Evolutionary conservation across 2,797 vertebrate genomes (phyloP), one percentile per base, ranked within the genome.

Genomic region (Sebastes matsubarae): DNA sequence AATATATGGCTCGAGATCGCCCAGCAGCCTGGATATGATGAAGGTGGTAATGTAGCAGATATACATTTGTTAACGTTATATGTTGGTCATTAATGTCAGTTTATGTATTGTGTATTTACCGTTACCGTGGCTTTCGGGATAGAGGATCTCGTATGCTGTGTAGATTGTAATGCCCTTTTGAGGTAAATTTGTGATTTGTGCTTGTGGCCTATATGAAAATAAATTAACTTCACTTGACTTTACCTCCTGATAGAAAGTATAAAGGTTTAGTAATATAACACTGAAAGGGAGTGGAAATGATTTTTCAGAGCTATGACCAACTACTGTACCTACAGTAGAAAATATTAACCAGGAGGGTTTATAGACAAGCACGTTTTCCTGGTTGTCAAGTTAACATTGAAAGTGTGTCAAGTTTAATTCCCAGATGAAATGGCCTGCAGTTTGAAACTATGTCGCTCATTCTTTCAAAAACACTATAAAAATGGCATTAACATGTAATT

Each of bases 291-390:
- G 36, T 24, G 34, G 36, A 29, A 38, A 64, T 0, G 3, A 6
- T 58, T 57, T 63, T 13, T 64, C 2, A 68, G 58, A 59, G 3
- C 7, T 55, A 54, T 59, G 59, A 18, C 24, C 68, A 34, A n/a
- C 60, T 36, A 24, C 30, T 29, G 34, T 34, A 63, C 4, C 12
- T 16, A n/a, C 4, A 69, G 20, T 22, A 63, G 42, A 65, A 46
- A 67, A 70, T 79, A 65, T 76, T 80, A 80, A 77, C 63, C 50
- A 76, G 29, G 52, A 76, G 16, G 22, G 13, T 42, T 79, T 24
- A 54, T 30, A 8, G 16, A 36, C 34, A 14, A 24, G 4, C 1
- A 8, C n/a, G 5, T 34, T 66, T 46, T 74, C 18, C 27, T 29
- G 16, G 25, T 30, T 55, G 8, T 61, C 25, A n/a, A 36, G 55